These are phyloP conservation scores for Drosophila borealis DNA, from an alignment of 2,888 invertebrate genomes.

Conservation along the genomic window DNA sequence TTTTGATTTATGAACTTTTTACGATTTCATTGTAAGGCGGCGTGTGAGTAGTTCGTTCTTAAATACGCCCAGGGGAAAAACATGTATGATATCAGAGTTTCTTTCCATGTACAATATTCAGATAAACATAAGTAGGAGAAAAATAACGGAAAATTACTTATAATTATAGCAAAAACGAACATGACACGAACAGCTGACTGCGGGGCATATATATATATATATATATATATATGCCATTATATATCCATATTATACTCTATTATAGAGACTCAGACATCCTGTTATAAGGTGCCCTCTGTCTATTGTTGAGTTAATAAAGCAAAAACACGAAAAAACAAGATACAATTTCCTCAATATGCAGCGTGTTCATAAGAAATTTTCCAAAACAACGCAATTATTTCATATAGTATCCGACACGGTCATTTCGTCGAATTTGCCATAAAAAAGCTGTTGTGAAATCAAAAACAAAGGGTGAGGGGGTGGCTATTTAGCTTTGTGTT, in stretches of 20 bases:
- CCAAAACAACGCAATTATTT: slow-evolving; percentile 37
- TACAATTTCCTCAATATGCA: slow-evolving; percentile 41
- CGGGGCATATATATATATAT: neutral
- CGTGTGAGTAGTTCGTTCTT: slow-evolving; percentile 42
- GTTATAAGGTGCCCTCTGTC: slow-evolving; percentile 14
- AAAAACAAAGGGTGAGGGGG: slow-evolving; percentile 10
- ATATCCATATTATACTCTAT: slow-evolving; percentile 6
- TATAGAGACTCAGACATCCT: slow-evolving; percentile 8
- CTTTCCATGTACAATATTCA: slow-evolving; percentile 2
- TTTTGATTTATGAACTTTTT: slow-evolving; percentile 46
- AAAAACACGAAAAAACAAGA: slow-evolving; percentile 2
- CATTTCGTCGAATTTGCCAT: slow-evolving; percentile 38
- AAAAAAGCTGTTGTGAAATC: slow-evolving; percentile 8
- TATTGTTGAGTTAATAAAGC: slow-evolving; percentile 23
- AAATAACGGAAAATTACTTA: slow-evolving; percentile 31
- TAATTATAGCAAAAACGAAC: slow-evolving; percentile 31
- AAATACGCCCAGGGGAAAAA: slow-evolving; percentile 1
- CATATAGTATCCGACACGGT: slow-evolving; percentile 33
- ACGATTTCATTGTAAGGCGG: slow-evolving; percentile 45
- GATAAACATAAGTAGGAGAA: slow-evolving; percentile 12
- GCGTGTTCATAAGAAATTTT: slow-evolving; percentile 12
- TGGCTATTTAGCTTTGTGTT: slow-evolving; percentile 1
- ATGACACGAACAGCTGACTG: slow-evolving; percentile 35
- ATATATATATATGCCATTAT: neutral
- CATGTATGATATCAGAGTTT: slow-evolving; percentile 16